These are phyloP conservation scores for Hyles lineata DNA, from an alignment of 2,888 invertebrate species.

Conservation along the genomic window DNA sequence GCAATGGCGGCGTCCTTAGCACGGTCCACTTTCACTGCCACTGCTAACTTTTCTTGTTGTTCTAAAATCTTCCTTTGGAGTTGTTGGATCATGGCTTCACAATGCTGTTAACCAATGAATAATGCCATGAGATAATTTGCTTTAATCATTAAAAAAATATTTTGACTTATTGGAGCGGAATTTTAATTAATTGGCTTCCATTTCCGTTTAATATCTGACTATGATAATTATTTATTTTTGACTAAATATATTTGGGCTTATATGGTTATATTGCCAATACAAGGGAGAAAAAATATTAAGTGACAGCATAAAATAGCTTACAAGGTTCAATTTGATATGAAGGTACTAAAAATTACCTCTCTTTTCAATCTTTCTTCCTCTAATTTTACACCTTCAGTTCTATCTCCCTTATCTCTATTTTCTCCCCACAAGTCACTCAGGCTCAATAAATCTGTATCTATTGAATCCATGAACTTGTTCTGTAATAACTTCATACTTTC, in stretches of 20 bases:
- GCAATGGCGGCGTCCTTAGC: slow-evolving; percentile 89
- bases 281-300: background rate
- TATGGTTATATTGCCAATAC: background rate
- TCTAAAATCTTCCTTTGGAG: slow-evolving; percentile 90
- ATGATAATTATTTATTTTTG: too few relatives aligned
- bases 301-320: background rate
- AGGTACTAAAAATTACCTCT: slow-evolving; percentile 87
- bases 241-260: too few relatives aligned
- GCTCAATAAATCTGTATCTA: slow-evolving; percentile 80
- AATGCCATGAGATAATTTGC: background rate
- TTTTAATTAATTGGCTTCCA: too few relatives aligned
- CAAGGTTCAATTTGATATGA: background rate
- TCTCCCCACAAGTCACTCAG: slow-evolving; percentile 88
- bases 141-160: too few relatives aligned
- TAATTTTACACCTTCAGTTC: slow-evolving; percentile 79
- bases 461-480: slow-evolving; percentile 65
- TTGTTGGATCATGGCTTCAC: slow-evolving; percentile 90
- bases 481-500: slow-evolving; percentile 58
- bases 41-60: slow-evolving; percentile 91
- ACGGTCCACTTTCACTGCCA: slow-evolving; percentile 90
- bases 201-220: too few relatives aligned
- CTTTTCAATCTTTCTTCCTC: slow-evolving; percentile 91
- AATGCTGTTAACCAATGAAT: slow-evolving; percentile 83
- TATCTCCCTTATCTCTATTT: slow-evolving; percentile 65
- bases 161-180: too few relatives aligned